Conservation (phyloP, 2,113 vertebrate species). For the Rhipidura dahli region DNA sequence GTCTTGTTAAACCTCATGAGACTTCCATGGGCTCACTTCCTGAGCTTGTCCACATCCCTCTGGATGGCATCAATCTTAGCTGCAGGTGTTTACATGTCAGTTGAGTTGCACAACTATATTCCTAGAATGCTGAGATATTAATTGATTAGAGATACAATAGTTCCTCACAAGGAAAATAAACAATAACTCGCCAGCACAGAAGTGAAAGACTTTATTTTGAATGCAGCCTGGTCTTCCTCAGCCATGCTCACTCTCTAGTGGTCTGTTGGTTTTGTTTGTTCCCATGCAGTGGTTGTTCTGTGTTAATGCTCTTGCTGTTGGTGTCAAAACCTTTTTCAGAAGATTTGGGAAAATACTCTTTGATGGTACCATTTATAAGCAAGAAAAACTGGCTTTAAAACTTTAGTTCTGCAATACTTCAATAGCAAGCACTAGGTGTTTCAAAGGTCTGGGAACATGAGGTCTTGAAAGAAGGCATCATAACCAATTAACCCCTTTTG, state of each 20-base stretch:
- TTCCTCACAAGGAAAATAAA: not conserved
- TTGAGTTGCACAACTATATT: not conserved
- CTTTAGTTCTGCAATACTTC: not conserved
- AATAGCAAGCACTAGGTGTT: not conserved
- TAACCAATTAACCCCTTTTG: not conserved
- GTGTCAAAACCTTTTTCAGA: not conserved
- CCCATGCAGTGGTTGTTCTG: rapidly evolving
- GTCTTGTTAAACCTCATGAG: not conserved
- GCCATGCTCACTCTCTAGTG: not conserved
- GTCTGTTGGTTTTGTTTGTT: not conserved
- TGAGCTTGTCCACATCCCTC: not conserved
- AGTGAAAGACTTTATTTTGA: not conserved
- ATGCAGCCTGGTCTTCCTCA: not conserved
- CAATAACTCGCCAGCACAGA: not conserved
- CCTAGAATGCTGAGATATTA: not conserved
- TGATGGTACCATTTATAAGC: not conserved
- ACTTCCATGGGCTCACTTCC: not conserved
- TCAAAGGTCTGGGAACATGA: not conserved
- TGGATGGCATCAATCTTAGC: not conserved
- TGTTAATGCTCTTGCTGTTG: not conserved
- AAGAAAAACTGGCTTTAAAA: not conserved
- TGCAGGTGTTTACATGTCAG: not conserved
- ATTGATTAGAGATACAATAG: not conserved
- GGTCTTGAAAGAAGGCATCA: not conserved
- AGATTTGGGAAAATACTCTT: not conserved